These are phyloP conservation scores for Meloidogyne hapla DNA, from an alignment of 1,140 invertebrate genomes.

Conservation along the genomic window DNA sequence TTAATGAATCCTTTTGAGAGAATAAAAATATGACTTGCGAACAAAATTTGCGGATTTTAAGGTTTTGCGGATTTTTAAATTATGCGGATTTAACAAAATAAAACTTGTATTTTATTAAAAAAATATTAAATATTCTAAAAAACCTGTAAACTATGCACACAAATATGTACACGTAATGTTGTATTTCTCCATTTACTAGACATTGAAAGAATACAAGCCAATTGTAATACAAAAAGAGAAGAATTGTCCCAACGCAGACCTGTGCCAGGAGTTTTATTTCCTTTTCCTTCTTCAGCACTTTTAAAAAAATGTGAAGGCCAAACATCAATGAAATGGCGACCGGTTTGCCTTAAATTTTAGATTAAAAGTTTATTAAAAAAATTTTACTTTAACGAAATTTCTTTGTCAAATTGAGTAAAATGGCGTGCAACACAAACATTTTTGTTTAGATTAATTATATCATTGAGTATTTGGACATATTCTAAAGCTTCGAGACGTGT, in stretches of 20 bases:
- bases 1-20: too few relatives aligned
- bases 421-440: slow-evolving; percentile 89
- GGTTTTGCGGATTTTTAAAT: too few relatives aligned
- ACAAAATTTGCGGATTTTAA: too few relatives aligned
- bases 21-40: too few relatives aligned
- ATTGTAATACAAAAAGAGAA: slow-evolving; percentile 86
- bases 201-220: slow-evolving; percentile 95
- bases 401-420: slow-evolving; percentile 77
- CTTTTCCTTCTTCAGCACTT: slow-evolving; percentile 70
- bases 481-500: slow-evolving; percentile 67
- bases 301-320: slow-evolving; percentile 89
- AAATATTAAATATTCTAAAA: neutral
- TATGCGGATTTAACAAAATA: too few relatives aligned
- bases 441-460: slow-evolving; percentile 80
- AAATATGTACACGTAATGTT: slow-evolving; percentile 81
- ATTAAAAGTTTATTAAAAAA: slow-evolving; percentile 10
- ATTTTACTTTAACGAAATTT: slow-evolving; percentile 52
- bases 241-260: slow-evolving; percentile 67
- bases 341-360: slow-evolving; percentile 62
- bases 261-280: neutral
- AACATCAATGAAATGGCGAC: slow-evolving; percentile 82
- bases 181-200: slow-evolving; percentile 74
- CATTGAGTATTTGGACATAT: slow-evolving; percentile 82
- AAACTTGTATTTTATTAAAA: neutral
- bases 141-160: slow-evolving; percentile 65